Evolutionary conservation across 2,888 invertebrate genomes (phyloP), one percentile per base, ranked within the genome.

Genomic region (Melanargia galathea): DNA sequence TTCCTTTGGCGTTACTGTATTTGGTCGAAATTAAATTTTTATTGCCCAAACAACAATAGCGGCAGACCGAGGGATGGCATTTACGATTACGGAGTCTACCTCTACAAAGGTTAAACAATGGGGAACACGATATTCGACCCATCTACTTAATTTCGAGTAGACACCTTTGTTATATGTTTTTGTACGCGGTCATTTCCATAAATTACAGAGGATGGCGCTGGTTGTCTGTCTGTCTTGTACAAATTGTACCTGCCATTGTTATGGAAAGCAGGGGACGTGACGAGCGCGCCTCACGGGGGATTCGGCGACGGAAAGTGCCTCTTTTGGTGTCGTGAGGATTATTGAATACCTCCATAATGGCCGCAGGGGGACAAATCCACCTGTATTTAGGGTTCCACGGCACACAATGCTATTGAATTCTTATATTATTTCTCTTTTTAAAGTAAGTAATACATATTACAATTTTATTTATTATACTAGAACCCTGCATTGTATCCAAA

Each of bases 181-280:
- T 90, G 90, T 90, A 85, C 79, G 84, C 82, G 85, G 87, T 82
- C 82, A 88, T 90, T 88, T 89, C 87, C 90, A 91, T 91, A 91
- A 90, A 90, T 90, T 90, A 88, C 77, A 80, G 80, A 82, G 84
- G 86, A 84, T 79, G 82, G 81, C 75, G 76, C 76, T 76, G 78
- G 49, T 38, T 71, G 74, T 71, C 70, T 62, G 64, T 69, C 52
- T 52, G 69, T 72, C 69, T 71, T 69, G 74, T 74, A 67, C 70
- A 76, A 75, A 75, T 73, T 74, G 80, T 90, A 89, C 87, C 90
- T 87, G 88, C 89, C 71, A 88, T 90, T 90, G 90, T 90, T 83
- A 90, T 90, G 89, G 80, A 82, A 88, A 90, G 71, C 71, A 76
- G 76, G 76, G 70, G 75, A 88, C 87, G 87, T 90, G 88, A 87